Base-by-base conservation (phyloP, 2,888 invertebrate genomes). In the Platypus cylindrus region DNA sequence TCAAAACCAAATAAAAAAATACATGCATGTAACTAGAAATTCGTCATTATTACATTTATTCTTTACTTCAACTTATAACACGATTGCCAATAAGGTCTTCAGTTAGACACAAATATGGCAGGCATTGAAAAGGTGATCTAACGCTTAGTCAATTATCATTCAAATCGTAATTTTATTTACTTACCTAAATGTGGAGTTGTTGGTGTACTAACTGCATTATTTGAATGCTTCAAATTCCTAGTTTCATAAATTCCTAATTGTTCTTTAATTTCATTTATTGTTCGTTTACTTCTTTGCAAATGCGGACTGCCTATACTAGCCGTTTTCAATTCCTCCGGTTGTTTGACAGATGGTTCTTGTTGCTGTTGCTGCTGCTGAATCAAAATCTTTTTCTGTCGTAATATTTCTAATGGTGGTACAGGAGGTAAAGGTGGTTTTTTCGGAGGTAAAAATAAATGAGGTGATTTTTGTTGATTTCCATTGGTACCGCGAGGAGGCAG, bases 371-470 rank as follows among this genome's bases (percentile, higher is more conserved):
- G 40, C 27, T 27, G 27, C 3, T 15, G 13, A 5, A 20, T 5
- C 27, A 27, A 15, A 7, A 16, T 16, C 44, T 63, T 70, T 53
- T 72, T 71, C 51, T 71, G 61, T 49, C 74, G 61, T 46, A 73
- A 53, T 5, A 71, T 68, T 55, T 75, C 74, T 46, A 73, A 62
- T 38, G 73, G 73, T 5, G 77, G 74, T 26, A 77, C 72, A 13
- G 79, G 78, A 38, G 80, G 79, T 49, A 80, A 56, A 17, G 79
- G 78, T 22, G 79, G 79, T 58, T 79, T 81, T 53, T 77, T 77
- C 7, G 78, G 78, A 16, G 76, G 74, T 48, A 74, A 49, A 32
- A 70, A 56, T 23, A 73, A 46, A 27, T 72, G 71, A 2, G 71
- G 67, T 1, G 73, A 58, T 4, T 56, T 55, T 41, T 57, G 58